Percentiles rank a stretch among this genome's conserved stretches.
Evolutionary conservation across 2,888 invertebrate genomes (phyloP).

Genomic region (Punctoribates punctum): DNA sequence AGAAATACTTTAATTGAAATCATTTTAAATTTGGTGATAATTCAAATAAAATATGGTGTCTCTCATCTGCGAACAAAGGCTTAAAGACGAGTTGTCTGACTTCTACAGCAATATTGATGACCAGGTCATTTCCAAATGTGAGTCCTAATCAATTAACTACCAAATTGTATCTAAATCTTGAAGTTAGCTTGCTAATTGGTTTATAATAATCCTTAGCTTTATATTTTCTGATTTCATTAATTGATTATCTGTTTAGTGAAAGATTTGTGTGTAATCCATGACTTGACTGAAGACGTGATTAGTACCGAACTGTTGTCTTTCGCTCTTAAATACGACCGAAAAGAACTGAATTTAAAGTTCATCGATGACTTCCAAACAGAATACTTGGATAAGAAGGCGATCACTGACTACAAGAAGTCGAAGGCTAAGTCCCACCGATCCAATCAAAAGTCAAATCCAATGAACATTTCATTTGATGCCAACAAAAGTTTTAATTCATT

Average conservation of each 20-base stretch:
- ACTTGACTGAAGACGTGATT: not conserved
- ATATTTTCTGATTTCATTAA: no score
- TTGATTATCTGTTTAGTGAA: conserved; percentile 16
- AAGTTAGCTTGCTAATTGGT: no score
- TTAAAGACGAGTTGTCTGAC: conserved; percentile 16
- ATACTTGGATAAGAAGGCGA: conserved; percentile 9
- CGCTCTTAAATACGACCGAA: not conserved
- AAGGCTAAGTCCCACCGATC: not conserved
- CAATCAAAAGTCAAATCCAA: not conserved
- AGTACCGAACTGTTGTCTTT: not conserved
- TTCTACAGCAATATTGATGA: conserved; percentile 10
- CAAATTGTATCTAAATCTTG: no score
- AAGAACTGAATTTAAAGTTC: not conserved
- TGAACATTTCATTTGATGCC: not conserved
- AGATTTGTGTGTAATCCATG: conserved; percentile 19
- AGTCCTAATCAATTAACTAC: no score
- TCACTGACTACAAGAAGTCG: not conserved
- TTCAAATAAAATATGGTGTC: not conserved
- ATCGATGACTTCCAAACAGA: conserved; percentile 13
- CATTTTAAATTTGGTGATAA: no score
- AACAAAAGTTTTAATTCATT: not conserved
- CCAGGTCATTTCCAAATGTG: not conserved
- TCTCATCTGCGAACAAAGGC: not conserved
- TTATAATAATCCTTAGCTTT: no score
- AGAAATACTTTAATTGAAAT: no score